Conservation (phyloP, 2,113 vertebrate genomes). For the Malurus alboscapulatus region DNA sequence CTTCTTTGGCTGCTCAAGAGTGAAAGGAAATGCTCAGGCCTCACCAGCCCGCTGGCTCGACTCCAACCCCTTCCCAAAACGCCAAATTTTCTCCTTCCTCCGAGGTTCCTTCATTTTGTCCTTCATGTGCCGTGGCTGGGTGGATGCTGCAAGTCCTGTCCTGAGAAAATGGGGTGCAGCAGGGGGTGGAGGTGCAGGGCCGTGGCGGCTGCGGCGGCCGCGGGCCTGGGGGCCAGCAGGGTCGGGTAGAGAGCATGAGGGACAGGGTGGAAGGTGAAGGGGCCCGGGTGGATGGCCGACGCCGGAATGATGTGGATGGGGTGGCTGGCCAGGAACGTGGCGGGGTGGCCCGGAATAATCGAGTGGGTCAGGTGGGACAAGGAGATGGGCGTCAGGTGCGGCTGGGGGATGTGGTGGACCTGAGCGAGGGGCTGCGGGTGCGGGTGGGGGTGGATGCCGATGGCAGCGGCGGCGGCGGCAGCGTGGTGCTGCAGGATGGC, state of each 20-base stretch:
- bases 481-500: constrained; percentile 95
- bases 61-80: background rate
- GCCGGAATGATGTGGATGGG: constrained; percentile 98
- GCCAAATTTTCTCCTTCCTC: constrained; percentile 1
- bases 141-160: constrained; percentile 97
- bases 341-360: constrained; percentile 91
- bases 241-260: constrained; percentile 93
- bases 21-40: constrained; percentile 44
- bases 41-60: background rate
- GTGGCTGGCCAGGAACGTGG: constrained; percentile 93
- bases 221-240: constrained; percentile 85
- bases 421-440: constrained; percentile 91
- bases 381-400: constrained; percentile 92
- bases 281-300: constrained; percentile 91
- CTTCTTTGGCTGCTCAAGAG: constrained; percentile 68
- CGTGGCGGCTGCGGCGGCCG: constrained; percentile 84
- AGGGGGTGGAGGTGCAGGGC: constrained; percentile 95
- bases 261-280: constrained; percentile 91
- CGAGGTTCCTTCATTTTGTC: background rate
- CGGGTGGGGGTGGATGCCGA: constrained; percentile 89
- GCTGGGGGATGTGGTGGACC: constrained; percentile 97
- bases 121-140: constrained; percentile 96
- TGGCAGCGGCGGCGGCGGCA: constrained; percentile 81
- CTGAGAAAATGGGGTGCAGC: constrained; percentile 98
- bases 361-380: constrained; percentile 92